Evolutionary conservation across 2,888 invertebrate species (phyloP), one percentile per base, ranked within the genome.

Genomic region (Rhaphigaster nebulosa): DNA sequence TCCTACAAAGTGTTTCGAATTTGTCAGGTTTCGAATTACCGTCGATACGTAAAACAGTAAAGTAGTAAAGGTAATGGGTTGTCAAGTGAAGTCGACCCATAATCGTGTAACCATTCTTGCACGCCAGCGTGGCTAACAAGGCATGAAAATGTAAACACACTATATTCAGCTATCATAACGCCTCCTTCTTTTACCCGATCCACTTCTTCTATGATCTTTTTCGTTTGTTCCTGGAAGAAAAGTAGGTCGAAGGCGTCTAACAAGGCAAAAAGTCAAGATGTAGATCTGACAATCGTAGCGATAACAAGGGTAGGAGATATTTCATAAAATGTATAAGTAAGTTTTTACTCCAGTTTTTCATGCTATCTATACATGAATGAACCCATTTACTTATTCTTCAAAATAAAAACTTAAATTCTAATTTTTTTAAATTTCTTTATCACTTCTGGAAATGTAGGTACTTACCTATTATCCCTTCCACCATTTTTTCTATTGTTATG

Each of bases 1-100:
- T 26, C 45, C 26, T 45, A 45, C 34, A 84, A 84, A 84, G 23
- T 84, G 84, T 84, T 84, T 84, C 45, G 45, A 15, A 84, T 84
- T 84, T 20, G 84, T 84, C 84, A 84, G 84, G 84, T 70, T 34
- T 70, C 70, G 34, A 70, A 70, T 70, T 13, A 70, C 70, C 18
- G 0, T 1, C 26, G 45, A 84, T 84, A 13, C 26, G 45, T 13
- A 84, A 84, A 45, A 45, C 45, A 41, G 84, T 41, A 84, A 84
- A 84, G 84, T 45, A n/a, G 84, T 8, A 23, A 84, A n/a, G n/a
- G 26, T 84, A 80, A 80, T 76, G 76, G 80, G 15, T 38, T 80
- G 41, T 80, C 29, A 26, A 41, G 15, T 34, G 38, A 80, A 80
- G 45, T 84, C 45, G 26, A 26, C 1, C 45, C 84, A 41, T 84